Percentiles rank a stretch among this genome's conserved stretches.
These are phyloP conservation scores for Zenarchopterus dispar DNA, from an alignment of 2,797 vertebrate species.

Conservation along the genomic window DNA sequence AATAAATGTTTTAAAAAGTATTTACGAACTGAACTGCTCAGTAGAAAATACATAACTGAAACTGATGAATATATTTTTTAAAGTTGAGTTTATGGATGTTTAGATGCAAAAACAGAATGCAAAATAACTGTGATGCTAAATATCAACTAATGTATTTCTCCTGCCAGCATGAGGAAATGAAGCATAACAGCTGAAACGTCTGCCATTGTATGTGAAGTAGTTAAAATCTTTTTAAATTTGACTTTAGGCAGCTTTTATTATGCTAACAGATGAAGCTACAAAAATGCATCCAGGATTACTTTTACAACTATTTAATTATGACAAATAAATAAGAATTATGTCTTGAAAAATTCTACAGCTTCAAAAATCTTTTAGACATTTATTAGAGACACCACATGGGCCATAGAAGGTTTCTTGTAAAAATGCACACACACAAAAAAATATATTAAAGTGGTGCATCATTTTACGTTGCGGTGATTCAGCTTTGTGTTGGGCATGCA, in stretches of 20 bases:
- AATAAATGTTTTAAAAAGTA: slow-evolving; percentile 16
- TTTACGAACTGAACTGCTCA: slow-evolving; percentile 12
- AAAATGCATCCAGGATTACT: slow-evolving; percentile 11
- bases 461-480: slow-evolving; percentile 45
- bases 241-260: slow-evolving; percentile 34
- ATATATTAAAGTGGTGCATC: slow-evolving; percentile 20
- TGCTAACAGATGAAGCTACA: slow-evolving; percentile 16
- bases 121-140: slow-evolving; percentile 32
- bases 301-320: slow-evolving; percentile 16
- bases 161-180: slow-evolving; percentile 13
- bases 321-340: slow-evolving; percentile 8
- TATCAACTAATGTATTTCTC: slow-evolving; percentile 31
- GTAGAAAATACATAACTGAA: slow-evolving; percentile 16
- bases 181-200: slow-evolving; percentile 4
- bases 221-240: slow-evolving; percentile 23
- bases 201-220: background rate
- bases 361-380: background rate
- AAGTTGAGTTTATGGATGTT: slow-evolving; percentile 10
- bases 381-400: background rate
- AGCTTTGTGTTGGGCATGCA: slow-evolving; percentile 40
- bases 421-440: background rate
- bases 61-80: slow-evolving; percentile 14
- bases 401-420: slow-evolving; percentile 23
- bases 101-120: slow-evolving; percentile 26
- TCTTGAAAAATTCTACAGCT: background rate